Conservation (phyloP, 2,888 invertebrate genomes). For the Calliopum simillimum region DNA sequence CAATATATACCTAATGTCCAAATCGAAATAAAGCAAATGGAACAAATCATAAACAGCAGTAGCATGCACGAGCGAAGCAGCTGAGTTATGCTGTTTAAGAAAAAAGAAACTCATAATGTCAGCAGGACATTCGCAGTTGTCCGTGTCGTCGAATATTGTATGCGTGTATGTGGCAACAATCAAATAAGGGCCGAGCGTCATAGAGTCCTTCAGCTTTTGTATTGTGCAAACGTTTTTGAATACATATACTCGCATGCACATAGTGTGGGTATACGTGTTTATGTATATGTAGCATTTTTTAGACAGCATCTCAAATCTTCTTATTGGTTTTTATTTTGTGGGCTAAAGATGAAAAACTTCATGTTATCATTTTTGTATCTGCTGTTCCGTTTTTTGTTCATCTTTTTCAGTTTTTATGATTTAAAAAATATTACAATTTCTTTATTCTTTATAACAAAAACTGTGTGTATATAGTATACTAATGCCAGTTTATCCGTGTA, state of each 20-base stretch:
- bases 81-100: background rate
- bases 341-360: no score
- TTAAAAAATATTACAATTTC: no score
- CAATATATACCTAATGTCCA: background rate
- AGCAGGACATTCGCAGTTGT: conserved; percentile 37
- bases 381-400: no score
- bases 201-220: background rate
- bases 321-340: no score
- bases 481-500: no score
- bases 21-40: conserved; percentile 42
- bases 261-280: background rate
- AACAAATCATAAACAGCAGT: conserved; percentile 51
- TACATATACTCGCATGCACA: background rate
- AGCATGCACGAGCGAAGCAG: conserved; percentile 26
- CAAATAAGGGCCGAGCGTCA: background rate
- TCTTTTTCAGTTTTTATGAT: no score
- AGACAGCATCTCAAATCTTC: background rate
- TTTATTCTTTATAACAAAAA: no score
- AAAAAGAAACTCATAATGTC: conserved; percentile 22
- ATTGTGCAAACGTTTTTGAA: background rate
- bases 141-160: background rate
- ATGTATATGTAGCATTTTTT: background rate
- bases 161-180: conserved; percentile 6
- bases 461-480: no score
- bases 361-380: no score